Evolutionary conservation across 53 echinoderm and acorn worm genomes (phyloP).

Genomic region (Echinometra lucunter): DNA sequence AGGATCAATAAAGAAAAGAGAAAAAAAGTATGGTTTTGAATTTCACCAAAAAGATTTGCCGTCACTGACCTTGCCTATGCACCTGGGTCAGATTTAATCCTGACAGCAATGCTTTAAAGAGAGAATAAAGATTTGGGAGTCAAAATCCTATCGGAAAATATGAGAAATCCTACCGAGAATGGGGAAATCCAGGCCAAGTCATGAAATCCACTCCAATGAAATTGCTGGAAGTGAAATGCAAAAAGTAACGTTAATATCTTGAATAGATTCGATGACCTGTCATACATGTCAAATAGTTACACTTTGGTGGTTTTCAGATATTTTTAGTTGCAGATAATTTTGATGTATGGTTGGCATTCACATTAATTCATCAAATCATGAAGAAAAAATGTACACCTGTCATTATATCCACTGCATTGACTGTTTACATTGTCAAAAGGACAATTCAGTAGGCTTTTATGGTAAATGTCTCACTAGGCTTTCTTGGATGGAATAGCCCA

Average conservation of each 20-base stretch:
- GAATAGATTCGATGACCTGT: neutral
- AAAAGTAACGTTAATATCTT: neutral
- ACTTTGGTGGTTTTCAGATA: neutral
- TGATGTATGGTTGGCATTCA: too few relatives aligned
- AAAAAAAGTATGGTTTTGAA: slow-evolving; percentile 48
- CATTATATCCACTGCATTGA: too few relatives aligned
- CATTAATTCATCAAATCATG: too few relatives aligned
- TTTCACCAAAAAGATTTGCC: slow-evolving; percentile 25
- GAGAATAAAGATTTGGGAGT: slow-evolving; percentile 27
- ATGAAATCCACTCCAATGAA: neutral
- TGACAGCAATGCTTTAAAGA: slow-evolving; percentile 29
- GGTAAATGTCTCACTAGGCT: too few relatives aligned
- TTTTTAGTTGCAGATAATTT: too few relatives aligned
- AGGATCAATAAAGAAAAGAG: neutral
- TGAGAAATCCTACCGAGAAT: slow-evolving; percentile 21
- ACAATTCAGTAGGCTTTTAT: too few relatives aligned
- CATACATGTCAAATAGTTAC: neutral
- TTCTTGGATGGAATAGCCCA: too few relatives aligned
- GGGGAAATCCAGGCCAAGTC: slow-evolving; percentile 47
- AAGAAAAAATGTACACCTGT: too few relatives aligned
- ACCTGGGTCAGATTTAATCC: slow-evolving; percentile 52
- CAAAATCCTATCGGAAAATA: slow-evolving; percentile 37
- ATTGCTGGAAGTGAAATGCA: neutral
- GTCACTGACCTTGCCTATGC: slow-evolving; percentile 42
- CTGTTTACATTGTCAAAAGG: too few relatives aligned